Evolutionary conservation across 2,888 invertebrate genomes (phyloP), one percentile per base, ranked within the genome.

Genomic region (Notodonta ziczac): DNA sequence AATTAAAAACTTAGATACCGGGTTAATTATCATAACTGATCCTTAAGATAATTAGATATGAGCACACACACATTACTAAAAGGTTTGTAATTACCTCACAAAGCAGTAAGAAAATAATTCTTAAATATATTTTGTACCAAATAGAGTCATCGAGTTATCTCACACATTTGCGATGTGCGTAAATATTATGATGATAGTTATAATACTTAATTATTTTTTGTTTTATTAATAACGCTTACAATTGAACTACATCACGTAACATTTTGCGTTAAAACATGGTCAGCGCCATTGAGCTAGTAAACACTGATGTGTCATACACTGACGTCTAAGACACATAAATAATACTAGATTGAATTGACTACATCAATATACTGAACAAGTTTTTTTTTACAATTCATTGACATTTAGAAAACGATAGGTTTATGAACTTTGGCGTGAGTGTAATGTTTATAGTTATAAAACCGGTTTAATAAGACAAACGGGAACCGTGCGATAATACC

Each of bases 401-500:
- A 63, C 65, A 69, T 69, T 72, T 60, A 53, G 13, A 56, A 61
- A 62, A 63, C 56, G 59, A 54, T 48, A 69, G 73, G 73, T 72
- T 74, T 72, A 69, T 72, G 69, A 74, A 72, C 73, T 73, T 63
- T 72, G 58, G 50, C 54, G 60, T 48, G 55, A 53, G 54, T 67
- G 54, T 59, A 61, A 64, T 46, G 9, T 53, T 62, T 62, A 39
- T 57, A 10, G 42, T 53, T 62, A 61, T 59, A 32, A 59, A 71
- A 74, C 74, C 56, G 62, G 65, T 66, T 68, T 59, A 46, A 63
- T 48, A 40, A 53, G 53, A 42, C 44, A 50, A 52, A 32, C 52
- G 24, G 32, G 52, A 52, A 52, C 52, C 13, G 52, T 52, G 12
- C 0, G 32, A 24, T 46, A 50, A 16, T 16, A 50, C 10, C 42